Percentiles rank a stretch among this genome's conserved stretches.
Evolutionary conservation across 1,140 invertebrate genomes (phyloP).

Genomic region (Calephelis nemesis): DNA sequence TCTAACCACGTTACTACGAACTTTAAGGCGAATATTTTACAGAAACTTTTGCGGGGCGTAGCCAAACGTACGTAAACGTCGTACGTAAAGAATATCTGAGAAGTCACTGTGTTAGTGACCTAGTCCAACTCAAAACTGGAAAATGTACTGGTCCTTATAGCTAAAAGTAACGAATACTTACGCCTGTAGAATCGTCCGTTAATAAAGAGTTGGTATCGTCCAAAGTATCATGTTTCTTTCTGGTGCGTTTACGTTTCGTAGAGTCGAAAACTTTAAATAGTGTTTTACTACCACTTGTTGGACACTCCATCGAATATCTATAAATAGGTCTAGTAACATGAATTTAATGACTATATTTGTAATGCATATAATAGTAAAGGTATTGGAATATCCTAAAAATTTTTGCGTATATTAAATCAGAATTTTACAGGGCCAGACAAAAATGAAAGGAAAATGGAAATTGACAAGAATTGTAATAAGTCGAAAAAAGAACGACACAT

Average conservation of each 20-base stretch:
- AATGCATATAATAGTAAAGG: conserved; percentile 11
- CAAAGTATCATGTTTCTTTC: conserved; percentile 50
- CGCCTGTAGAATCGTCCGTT: conserved; percentile 55
- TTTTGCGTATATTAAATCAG: conserved; percentile 26
- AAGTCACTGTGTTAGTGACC: not conserved
- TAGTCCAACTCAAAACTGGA: not conserved
- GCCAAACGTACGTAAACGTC: too few relatives aligned
- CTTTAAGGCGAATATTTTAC: too few relatives aligned
- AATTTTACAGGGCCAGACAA: conserved; percentile 30
- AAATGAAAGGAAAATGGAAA: conserved; percentile 16
- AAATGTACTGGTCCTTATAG: not conserved
- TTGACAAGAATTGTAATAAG: conserved; percentile 23
- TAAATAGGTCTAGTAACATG: conserved; percentile 55
- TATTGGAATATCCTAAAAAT: conserved; percentile 3
- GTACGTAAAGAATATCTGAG: too few relatives aligned
- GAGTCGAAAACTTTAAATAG: conserved; percentile 69
- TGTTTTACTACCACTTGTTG: conserved; percentile 71
- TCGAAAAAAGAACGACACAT: conserved; percentile 27
- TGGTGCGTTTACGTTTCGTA: conserved; percentile 55
- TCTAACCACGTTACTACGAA: too few relatives aligned
- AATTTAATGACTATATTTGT: conserved; percentile 30
- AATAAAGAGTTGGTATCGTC: conserved; percentile 56
- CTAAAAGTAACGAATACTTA: conserved; percentile 43
- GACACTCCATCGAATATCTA: conserved; percentile 63
- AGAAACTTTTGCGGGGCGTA: too few relatives aligned